Evolutionary conservation across 2,797 vertebrate genomes (phyloP).

Genomic region (Ciconia nigra): DNA sequence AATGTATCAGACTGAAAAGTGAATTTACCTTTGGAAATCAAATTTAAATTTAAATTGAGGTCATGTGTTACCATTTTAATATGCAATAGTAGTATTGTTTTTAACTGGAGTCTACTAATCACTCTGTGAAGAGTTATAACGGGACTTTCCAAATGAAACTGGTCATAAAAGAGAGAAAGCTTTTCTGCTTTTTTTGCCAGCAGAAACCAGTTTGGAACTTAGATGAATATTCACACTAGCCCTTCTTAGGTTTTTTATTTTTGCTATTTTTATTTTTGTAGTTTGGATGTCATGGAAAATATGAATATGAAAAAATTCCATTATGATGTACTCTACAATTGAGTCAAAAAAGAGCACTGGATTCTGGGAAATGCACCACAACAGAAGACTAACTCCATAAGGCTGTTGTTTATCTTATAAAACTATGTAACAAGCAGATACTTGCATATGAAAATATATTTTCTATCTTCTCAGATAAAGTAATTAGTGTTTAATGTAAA

Average conservation of each 20-base stretch:
- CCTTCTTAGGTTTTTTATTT: background rate
- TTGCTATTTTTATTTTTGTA: background rate
- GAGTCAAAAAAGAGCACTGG: background rate
- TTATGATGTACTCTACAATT: background rate
- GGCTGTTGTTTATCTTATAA: background rate
- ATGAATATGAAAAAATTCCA: background rate
- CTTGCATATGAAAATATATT: background rate
- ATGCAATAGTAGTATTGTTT: background rate
- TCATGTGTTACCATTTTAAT: background rate
- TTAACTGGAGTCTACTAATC: background rate
- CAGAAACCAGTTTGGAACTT: background rate
- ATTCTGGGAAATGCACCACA: background rate
- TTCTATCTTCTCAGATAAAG: background rate
- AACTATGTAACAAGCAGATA: background rate
- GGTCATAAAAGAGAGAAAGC: background rate
- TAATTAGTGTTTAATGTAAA: background rate
- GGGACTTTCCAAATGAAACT: background rate
- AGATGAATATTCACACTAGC: background rate
- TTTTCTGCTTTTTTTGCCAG: background rate
- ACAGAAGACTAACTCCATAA: background rate
- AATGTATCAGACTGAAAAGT: background rate
- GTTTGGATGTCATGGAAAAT: background rate
- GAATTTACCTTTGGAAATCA: background rate
- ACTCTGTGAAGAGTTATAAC: background rate
- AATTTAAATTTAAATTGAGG: conserved; percentile 18